Percentiles rank a stretch among this genome's conserved stretches.
Conservation (phyloP, 2,797 vertebrate species). For the Tiaroga cobitis region DNA sequence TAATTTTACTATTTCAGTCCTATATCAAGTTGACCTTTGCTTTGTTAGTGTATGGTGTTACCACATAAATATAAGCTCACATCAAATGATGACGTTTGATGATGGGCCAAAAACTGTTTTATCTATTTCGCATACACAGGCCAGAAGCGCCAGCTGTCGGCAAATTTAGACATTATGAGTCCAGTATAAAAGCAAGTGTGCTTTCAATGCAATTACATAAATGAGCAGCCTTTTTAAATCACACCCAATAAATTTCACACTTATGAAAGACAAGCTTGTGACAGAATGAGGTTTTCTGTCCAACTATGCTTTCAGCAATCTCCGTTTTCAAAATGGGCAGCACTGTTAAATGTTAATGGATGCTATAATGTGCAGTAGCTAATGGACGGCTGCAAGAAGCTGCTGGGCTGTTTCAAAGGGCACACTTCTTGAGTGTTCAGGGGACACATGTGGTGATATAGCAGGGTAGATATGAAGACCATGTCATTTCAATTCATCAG, state of each 20-base stretch:
- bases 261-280: constrained; percentile 55
- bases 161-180: constrained; percentile 63
- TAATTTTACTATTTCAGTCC: not conserved
- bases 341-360: constrained; percentile 55
- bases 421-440: constrained; percentile 19
- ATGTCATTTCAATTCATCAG: constrained; percentile 1
- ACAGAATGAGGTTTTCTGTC: constrained; percentile 53
- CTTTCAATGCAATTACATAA: constrained; percentile 72
- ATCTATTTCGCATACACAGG: constrained; percentile 20
- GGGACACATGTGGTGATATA: not conserved
- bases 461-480: not conserved
- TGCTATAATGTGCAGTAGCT: constrained; percentile 31
- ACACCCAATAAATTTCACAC: constrained; percentile 43
- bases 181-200: constrained; percentile 50
- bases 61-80: constrained; percentile 2
- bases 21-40: not conserved
- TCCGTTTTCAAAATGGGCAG: constrained; percentile 37
- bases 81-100: constrained; percentile 42
- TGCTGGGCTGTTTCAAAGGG: constrained; percentile 16
- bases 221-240: constrained; percentile 63
- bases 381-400: constrained; percentile 39
- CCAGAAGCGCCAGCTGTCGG: constrained; percentile 51
- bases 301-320: constrained; percentile 55
- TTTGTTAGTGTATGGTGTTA: constrained; percentile 14
- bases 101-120: constrained; percentile 50